These are phyloP conservation scores for Leucophenga montana DNA, from an alignment of 2,888 invertebrate species.

Conservation along the genomic window DNA sequence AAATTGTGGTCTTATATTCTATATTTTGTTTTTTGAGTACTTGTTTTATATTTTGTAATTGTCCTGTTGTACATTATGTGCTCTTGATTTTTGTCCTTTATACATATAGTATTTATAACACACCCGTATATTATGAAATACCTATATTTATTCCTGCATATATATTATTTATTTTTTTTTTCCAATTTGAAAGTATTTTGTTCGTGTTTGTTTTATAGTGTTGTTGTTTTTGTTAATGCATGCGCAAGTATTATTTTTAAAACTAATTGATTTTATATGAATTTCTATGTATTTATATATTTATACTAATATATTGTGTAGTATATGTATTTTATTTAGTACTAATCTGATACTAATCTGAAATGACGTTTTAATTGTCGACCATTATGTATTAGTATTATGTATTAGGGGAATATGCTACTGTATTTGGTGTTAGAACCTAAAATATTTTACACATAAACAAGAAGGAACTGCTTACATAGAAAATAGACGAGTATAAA, in stretches of 20 bases:
- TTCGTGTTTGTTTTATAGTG: constrained; percentile 41
- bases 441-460: too few species aligned
- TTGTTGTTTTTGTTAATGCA: constrained; percentile 66
- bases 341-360: neutral
- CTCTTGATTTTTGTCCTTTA: constrained; percentile 14
- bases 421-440: too few species aligned
- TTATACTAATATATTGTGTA: constrained; percentile 25
- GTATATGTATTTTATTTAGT: constrained; percentile 6
- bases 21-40: neutral
- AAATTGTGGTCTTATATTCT: constrained; percentile 20
- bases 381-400: too few species aligned
- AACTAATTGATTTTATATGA: neutral
- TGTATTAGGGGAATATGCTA: too few species aligned
- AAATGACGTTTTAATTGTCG: too few species aligned
- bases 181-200: neutral
- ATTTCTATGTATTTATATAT: constrained; percentile 21
- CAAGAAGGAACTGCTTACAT: too few species aligned
- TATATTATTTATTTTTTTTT: too few species aligned
- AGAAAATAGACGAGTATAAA: too few species aligned
- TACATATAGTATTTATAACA: constrained; percentile 11
- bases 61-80: constrained; percentile 5
- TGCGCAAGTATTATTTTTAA: constrained; percentile 41
- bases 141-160: too few species aligned
- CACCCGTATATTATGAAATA: neutral
- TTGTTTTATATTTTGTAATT: neutral